Evolutionary conservation across 2,113 vertebrate species (phyloP).

Genomic region (Mugil cephalus): DNA sequence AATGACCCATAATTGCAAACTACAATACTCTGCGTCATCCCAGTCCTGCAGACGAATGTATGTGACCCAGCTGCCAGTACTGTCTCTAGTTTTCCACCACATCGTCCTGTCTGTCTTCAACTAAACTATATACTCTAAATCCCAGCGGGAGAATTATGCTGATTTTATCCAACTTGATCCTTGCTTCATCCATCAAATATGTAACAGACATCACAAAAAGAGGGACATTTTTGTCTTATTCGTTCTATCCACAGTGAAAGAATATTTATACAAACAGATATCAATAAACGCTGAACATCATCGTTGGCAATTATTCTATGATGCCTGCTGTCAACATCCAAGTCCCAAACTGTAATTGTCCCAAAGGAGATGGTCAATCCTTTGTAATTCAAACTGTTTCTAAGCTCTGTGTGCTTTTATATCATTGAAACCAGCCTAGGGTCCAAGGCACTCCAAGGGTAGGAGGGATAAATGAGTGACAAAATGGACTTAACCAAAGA

Average conservation of each 20-base stretch:
- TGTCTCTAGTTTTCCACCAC: background rate
- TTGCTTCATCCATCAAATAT: no score
- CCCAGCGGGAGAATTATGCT: background rate
- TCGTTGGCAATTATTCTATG: conserved; percentile 13
- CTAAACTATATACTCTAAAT: background rate
- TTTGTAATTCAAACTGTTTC: background rate
- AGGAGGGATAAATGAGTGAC: no score
- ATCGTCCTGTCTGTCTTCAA: conserved; percentile 1
- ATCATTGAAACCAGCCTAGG: background rate
- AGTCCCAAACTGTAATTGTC: conserved; percentile 21
- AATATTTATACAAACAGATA: background rate
- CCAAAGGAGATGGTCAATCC: background rate
- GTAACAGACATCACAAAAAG: background rate
- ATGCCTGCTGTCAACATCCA: conserved; percentile 9
- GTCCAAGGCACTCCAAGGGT: background rate
- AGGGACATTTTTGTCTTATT: background rate
- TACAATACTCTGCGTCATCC: conserved; percentile 15
- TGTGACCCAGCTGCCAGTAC: no score
- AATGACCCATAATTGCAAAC: conserved; percentile 3
- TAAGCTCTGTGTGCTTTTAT: background rate
- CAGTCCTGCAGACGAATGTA: conserved; percentile 2
- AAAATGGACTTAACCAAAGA: no score
- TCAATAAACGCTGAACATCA: background rate
- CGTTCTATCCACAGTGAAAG: no score
- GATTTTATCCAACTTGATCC: no score